Conservation (phyloP, 2,888 invertebrate species). For the Troides aeacus region DNA sequence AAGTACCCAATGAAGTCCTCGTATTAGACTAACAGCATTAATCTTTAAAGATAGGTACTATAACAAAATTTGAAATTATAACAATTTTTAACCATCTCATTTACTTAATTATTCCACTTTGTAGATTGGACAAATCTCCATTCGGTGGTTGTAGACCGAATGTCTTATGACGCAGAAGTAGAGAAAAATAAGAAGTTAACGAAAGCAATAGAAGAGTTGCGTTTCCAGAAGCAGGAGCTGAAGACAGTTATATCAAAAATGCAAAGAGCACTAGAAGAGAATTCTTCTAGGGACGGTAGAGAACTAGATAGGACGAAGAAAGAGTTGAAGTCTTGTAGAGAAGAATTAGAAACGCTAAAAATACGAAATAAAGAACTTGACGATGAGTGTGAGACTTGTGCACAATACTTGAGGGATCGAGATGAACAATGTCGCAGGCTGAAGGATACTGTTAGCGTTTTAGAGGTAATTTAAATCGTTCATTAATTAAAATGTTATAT, state of each 20-base stretch:
- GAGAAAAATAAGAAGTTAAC: constrained; percentile 71
- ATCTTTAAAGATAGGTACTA: too few relatives aligned
- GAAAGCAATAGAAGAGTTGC: constrained; percentile 64
- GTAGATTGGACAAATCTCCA: constrained; percentile 72
- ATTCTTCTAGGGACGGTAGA: constrained; percentile 44
- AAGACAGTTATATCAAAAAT: constrained; percentile 55
- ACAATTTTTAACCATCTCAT: neutral
- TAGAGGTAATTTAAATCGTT: constrained; percentile 48
- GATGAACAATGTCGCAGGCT: constrained; percentile 58
- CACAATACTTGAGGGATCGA: constrained; percentile 55
- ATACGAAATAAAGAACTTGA: constrained; percentile 64
- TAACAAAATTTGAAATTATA: neutral
- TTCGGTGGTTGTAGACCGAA: constrained; percentile 70
- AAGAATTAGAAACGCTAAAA: constrained; percentile 52
- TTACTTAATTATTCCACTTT: constrained; percentile 9
- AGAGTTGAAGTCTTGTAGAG: constrained; percentile 52
- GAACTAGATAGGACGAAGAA: constrained; percentile 61
- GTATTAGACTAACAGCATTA: too few relatives aligned
- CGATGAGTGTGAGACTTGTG: constrained; percentile 71
- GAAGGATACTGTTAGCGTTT: constrained; percentile 49
- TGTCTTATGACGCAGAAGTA: constrained; percentile 72
- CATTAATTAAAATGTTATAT: neutral
- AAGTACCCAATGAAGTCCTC: too few relatives aligned
- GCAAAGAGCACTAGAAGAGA: constrained; percentile 59
- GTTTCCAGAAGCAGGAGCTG: constrained; percentile 74